These are phyloP conservation scores for Anthopleura xanthogrammica DNA, from an alignment of 92 coral and sea anemone species.

Conservation along the genomic window DNA sequence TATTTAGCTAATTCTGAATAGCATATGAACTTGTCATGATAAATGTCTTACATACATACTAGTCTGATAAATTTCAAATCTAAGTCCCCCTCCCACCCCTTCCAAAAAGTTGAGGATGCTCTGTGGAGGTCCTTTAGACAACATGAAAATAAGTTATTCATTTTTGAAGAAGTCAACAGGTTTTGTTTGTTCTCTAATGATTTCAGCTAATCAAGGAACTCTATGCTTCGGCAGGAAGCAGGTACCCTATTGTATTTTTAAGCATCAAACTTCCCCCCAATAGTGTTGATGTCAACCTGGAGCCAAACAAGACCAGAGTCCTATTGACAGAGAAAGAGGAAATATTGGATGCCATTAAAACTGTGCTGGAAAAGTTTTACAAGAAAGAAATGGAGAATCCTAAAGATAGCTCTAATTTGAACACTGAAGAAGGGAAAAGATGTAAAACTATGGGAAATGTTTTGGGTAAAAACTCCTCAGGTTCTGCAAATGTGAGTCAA, in stretches of 20 bases:
- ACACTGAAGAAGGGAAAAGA: neutral
- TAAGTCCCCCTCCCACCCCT: too few relatives aligned
- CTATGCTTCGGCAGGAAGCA: conserved; percentile 51
- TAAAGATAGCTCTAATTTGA: neutral
- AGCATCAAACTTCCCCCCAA: conserved; percentile 66
- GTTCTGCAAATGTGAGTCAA: neutral
- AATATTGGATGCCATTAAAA: conserved; percentile 54
- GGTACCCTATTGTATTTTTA: conserved; percentile 73
- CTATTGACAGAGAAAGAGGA: conserved; percentile 78
- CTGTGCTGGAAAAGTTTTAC: conserved; percentile 59
- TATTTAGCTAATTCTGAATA: too few relatives aligned
- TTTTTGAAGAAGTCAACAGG: too few relatives aligned
- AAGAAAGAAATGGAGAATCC: conserved; percentile 7
- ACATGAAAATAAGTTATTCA: too few relatives aligned
- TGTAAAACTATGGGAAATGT: neutral
- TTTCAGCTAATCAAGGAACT: conserved; percentile 64
- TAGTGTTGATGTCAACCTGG: conserved; percentile 84
- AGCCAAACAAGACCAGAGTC: conserved; percentile 91
- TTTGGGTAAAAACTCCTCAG: neutral
- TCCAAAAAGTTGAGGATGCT: too few relatives aligned
- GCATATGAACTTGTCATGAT: too few relatives aligned
- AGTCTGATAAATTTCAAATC: too few relatives aligned
- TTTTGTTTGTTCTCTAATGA: neutral
- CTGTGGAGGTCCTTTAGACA: too few relatives aligned
- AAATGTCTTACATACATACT: too few relatives aligned